Conservation (phyloP, 2,888 invertebrate genomes). For the Zaprionus lineosus region DNA sequence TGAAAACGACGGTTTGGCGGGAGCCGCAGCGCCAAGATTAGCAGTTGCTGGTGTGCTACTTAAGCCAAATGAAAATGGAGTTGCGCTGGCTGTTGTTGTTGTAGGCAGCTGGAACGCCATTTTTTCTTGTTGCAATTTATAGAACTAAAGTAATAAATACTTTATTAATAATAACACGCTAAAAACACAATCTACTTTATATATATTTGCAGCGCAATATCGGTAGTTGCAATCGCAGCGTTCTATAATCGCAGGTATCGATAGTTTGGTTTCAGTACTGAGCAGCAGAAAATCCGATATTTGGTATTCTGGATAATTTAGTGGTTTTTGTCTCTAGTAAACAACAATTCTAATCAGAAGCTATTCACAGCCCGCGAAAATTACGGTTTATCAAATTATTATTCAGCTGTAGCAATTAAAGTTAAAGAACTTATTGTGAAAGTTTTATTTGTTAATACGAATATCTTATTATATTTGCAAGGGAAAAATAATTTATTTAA, state of each 20-base stretch:
- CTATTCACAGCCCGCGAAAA: slow-evolving; percentile 38
- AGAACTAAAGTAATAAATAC: background rate
- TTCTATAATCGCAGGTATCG: too few relatives aligned
- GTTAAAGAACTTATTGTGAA: background rate
- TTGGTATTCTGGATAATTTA: too few relatives aligned
- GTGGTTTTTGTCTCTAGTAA: too few relatives aligned
- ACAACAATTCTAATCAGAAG: slow-evolving; percentile 14
- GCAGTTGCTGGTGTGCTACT: slow-evolving; percentile 36
- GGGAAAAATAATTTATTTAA: too few relatives aligned
- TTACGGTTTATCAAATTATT: background rate
- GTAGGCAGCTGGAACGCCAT: slow-evolving; percentile 70
- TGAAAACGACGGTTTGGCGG: slow-evolving; percentile 64
- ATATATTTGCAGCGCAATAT: too few relatives aligned
- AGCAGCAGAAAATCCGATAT: too few relatives aligned
- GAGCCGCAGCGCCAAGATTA: slow-evolving; percentile 20
- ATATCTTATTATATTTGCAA: too few relatives aligned
- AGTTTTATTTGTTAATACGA: slow-evolving; percentile 17
- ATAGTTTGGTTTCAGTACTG: background rate
- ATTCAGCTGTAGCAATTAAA: too few relatives aligned
- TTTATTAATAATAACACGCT: slow-evolving; percentile 11
- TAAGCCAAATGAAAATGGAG: slow-evolving; percentile 61
- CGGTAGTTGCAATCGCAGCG: too few relatives aligned
- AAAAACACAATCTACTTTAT: slow-evolving; percentile 11
- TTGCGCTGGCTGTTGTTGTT: slow-evolving; percentile 58
- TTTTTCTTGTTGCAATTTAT: background rate